Conservation (phyloP, 2,797 vertebrate species). For the Lates japonicus region DNA sequence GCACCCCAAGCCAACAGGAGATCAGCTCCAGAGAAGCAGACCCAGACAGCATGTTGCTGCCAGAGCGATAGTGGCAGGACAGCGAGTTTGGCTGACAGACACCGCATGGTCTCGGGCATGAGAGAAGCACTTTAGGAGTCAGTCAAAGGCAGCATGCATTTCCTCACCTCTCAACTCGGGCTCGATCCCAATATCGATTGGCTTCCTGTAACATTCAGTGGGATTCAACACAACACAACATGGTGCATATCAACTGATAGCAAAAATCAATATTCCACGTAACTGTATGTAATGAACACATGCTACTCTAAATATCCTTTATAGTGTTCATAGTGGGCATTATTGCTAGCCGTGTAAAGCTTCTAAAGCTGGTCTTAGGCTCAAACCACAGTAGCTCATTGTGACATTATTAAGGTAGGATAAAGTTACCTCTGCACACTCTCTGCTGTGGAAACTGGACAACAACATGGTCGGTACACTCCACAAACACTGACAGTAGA, state of each 20-base stretch:
- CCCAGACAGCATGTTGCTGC: constrained; percentile 59
- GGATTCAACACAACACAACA: constrained; percentile 57
- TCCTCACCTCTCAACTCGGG: constrained; percentile 68
- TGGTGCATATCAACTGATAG: constrained; percentile 66
- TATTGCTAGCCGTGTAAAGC: constrained; percentile 61
- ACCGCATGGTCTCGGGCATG: constrained; percentile 74
- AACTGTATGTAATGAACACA: constrained; percentile 60
- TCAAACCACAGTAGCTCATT: constrained; percentile 68
- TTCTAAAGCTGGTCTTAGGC: constrained; percentile 60
- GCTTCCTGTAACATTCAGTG: constrained; percentile 62
- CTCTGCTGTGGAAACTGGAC: constrained; percentile 64
- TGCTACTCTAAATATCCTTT: constrained; percentile 63
- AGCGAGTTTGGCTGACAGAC: constrained; percentile 57
- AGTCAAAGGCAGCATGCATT: constrained; percentile 77
- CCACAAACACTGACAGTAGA: constrained; percentile 54
- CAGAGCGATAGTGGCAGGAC: constrained; percentile 47
- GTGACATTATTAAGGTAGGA: constrained; percentile 59
- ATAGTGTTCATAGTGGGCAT: constrained; percentile 71
- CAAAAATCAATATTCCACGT: constrained; percentile 57
- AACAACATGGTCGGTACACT: constrained; percentile 52
- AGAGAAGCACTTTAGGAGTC: constrained; percentile 83
- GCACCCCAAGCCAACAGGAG: constrained; percentile 51
- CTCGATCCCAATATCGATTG: constrained; percentile 52
- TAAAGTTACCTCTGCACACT: constrained; percentile 73
- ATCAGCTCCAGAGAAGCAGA: constrained; percentile 62